These are phyloP conservation scores for Micromys minutus DNA, from an alignment of 2,113 vertebrate species.

Conservation along the genomic window DNA sequence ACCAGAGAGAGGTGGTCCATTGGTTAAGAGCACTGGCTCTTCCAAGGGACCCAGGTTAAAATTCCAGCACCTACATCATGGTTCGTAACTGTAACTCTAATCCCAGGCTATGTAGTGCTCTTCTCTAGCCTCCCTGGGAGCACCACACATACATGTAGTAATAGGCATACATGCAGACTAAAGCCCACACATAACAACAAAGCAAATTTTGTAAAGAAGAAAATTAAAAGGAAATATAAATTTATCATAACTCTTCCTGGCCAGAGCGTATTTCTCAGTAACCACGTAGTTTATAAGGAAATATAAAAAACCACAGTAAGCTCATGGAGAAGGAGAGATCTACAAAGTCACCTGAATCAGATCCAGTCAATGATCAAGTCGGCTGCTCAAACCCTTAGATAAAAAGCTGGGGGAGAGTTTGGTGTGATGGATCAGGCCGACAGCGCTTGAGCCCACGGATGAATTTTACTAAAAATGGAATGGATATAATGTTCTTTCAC, in stretches of 20 bases:
- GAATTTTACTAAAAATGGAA: slow-evolving; percentile 49
- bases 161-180: background rate
- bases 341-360: background rate
- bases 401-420: slow-evolving; percentile 20
- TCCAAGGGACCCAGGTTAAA: background rate
- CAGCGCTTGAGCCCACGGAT: background rate
- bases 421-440: background rate
- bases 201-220: background rate
- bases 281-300: slow-evolving; percentile 21
- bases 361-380: background rate
- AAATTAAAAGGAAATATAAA: background rate
- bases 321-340: background rate
- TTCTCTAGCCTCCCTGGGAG: background rate
- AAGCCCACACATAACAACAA: background rate
- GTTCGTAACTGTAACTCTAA: background rate
- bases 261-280: slow-evolving; percentile 6
- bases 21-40: background rate
- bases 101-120: background rate
- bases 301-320: slow-evolving; percentile 26
- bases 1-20: background rate
- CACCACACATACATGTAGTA: background rate
- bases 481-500: background rate
- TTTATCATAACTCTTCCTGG: background rate
- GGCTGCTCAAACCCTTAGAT: background rate
- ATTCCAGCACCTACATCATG: background rate